Base-by-base conservation (phyloP, 1,140 invertebrate genomes). In the Listronotus bonariensis region DNA sequence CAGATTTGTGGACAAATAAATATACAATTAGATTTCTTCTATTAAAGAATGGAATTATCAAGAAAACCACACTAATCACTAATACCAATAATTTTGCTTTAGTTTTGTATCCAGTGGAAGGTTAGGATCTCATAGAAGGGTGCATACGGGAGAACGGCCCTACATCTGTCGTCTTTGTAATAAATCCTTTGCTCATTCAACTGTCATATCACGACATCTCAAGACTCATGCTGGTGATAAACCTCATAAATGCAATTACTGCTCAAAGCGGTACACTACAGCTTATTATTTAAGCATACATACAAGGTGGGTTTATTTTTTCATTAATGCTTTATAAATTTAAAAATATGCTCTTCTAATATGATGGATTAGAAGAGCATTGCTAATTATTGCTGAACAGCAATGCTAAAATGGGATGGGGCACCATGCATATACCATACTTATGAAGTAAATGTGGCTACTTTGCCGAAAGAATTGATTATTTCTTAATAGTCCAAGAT, bases 201-300 rank as follows among this genome's bases (percentile, higher is more conserved):
- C 71, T 45, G 71, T 72, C 41, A 46, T 75, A n/a, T 83, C 73
- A 67, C 86, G 81, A 75, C 84, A 79, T 79, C 84, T 84, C 79
- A 76, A 84, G 49, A 85, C 84, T 58, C 86, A 88, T 63, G 85
- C 84, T 1, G 84, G 84, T 0, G 82, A 85, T 43, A 79, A 84
- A 45, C 84, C 84, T 0, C 86, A 85, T 55, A 78, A 81, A 7
- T 88, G 86, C 69, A 80, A 84, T 72, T 84, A 84, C 59, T 83
- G 83, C 73, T 41, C 53, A 34, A 77, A 76, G 64, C 60, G 20
- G 6, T 77, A 76, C 49, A 68, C 67, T 18, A 72, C 72, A 2
- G 40, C 53, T 9, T 72, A 68, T 66, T 66, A 64, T 57, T 54
- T 72, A 34, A 82, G 80, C 7, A 81, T 82, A 61, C 81, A 83